Evolutionary conservation across 2,888 invertebrate species (phyloP).

Genomic region (Trisateles emortualis): DNA sequence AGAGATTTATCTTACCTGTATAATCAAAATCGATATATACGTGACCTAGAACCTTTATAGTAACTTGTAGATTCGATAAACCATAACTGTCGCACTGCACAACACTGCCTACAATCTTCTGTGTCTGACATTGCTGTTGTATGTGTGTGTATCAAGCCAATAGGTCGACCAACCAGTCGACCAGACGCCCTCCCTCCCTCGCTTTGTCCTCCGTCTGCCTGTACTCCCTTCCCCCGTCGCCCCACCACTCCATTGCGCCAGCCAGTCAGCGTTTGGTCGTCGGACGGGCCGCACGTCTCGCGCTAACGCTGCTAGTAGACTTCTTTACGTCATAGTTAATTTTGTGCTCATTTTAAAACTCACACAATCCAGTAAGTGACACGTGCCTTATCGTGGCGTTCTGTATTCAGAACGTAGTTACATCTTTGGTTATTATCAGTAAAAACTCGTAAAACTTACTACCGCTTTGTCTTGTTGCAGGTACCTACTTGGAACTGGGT

Average conservation of each 20-base stretch:
- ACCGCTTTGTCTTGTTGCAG: constrained; percentile 85
- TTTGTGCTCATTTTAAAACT: constrained; percentile 73
- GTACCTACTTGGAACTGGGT: constrained; percentile 84
- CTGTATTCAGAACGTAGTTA: constrained; percentile 39
- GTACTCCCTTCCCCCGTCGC: constrained; percentile 61
- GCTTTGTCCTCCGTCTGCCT: constrained; percentile 74
- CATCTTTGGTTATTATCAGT: constrained; percentile 45
- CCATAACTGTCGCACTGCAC: constrained; percentile 59
- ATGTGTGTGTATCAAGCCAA: constrained; percentile 76
- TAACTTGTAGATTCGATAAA: constrained; percentile 38
- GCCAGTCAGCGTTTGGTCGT: constrained; percentile 76
- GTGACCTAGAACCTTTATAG: constrained; percentile 16
- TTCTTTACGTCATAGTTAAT: constrained; percentile 82
- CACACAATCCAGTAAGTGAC: constrained; percentile 68
- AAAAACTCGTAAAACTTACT: constrained; percentile 67
- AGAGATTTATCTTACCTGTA: constrained; percentile 21
- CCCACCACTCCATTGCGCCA: constrained; percentile 69
- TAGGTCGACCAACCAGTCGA: constrained; percentile 85
- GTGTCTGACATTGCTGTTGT: constrained; percentile 72
- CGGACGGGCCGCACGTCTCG: constrained; percentile 56
- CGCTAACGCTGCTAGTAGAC: constrained; percentile 42
- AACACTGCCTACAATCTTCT: constrained; percentile 73
- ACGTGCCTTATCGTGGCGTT: constrained; percentile 56
- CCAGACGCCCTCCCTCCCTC: constrained; percentile 83
- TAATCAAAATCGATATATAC: constrained; percentile 10